These are phyloP conservation scores for Enteromius fasciolatus DNA, from an alignment of 2,797 vertebrate species.

Conservation along the genomic window DNA sequence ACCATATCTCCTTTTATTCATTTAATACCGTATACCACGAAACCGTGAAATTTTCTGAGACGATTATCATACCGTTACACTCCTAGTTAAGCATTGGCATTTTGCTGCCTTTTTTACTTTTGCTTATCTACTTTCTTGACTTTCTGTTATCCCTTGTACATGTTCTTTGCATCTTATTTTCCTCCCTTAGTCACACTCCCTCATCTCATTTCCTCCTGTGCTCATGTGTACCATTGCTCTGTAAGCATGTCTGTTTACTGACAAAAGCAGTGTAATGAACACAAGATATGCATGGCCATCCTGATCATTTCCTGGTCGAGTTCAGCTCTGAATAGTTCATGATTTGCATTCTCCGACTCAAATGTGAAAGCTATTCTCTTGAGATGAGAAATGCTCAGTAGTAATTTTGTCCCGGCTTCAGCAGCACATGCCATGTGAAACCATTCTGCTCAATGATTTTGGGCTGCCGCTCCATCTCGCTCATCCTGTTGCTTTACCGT, in stretches of 20 bases:
- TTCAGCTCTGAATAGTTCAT: conserved; percentile 54
- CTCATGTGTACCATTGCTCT: conserved; percentile 29
- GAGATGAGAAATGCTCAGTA: conserved; percentile 42
- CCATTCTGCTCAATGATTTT: conserved; percentile 32
- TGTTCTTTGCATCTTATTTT: conserved; percentile 10
- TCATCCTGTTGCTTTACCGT: background rate
- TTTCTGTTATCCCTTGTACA: background rate
- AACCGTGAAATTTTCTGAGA: too few species aligned
- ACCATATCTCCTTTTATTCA: too few species aligned
- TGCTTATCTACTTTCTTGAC: background rate
- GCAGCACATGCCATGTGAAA: conserved; percentile 23
- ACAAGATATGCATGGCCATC: conserved; percentile 55
- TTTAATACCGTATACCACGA: too few species aligned
- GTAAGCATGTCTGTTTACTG: conserved; percentile 48
- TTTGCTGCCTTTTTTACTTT: background rate
- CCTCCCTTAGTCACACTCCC: conserved; percentile 16
- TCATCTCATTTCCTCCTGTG: conserved; percentile 49
- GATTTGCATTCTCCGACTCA: conserved; percentile 37
- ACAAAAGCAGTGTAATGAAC: conserved; percentile 48
- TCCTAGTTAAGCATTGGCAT: background rate
- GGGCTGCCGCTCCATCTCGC: background rate
- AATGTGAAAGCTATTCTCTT: conserved; percentile 48
- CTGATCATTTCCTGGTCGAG: conserved; percentile 57
- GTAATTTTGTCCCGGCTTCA: conserved; percentile 11
- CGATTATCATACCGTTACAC: too few species aligned